Evolutionary conservation across 2,888 invertebrate species (phyloP).

Genomic region (Dermolepida albohirtum): DNA sequence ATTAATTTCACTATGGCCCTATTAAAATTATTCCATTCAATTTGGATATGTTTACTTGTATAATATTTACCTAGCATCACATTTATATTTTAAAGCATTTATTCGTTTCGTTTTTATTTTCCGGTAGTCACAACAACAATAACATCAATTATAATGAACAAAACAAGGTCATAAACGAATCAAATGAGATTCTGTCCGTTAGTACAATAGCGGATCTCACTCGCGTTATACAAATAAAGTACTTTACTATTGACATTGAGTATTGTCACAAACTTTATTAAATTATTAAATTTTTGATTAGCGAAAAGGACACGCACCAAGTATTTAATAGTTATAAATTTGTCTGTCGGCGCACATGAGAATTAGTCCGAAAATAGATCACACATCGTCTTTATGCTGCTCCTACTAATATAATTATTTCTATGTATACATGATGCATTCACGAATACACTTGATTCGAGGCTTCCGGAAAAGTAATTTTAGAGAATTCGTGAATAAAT

Average conservation of each 20-base stretch:
- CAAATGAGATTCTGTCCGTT: conserved; percentile 16
- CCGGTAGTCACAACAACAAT: conserved; percentile 26
- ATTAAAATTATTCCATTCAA: background rate
- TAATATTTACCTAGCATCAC: conserved; percentile 11
- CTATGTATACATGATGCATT: conserved; percentile 12
- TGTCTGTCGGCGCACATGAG: conserved; percentile 14
- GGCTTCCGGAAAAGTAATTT: background rate
- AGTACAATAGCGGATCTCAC: background rate
- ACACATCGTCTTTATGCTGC: conserved; percentile 7
- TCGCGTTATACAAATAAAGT: background rate
- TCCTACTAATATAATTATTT: conserved; percentile 16
- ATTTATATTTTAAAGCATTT: conserved; percentile 15
- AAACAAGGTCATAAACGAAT: conserved; percentile 30
- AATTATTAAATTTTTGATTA: conserved; percentile 17
- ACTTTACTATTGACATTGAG: conserved; percentile 3
- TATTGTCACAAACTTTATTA: conserved; percentile 11
- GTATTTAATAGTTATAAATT: conserved; percentile 8
- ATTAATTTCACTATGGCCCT: conserved; percentile 3
- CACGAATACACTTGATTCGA: conserved; percentile 10
- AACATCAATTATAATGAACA: conserved; percentile 27
- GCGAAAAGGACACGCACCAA: conserved; percentile 1
- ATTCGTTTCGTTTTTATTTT: conserved; percentile 5
- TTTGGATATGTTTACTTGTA: conserved; percentile 3
- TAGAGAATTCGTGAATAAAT: conserved; percentile 3
- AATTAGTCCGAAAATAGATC: conserved; percentile 23